Evolutionary conservation across 2,888 invertebrate species (phyloP), one percentile per base, ranked within the genome.

Genomic region (Amiota minor): DNA sequence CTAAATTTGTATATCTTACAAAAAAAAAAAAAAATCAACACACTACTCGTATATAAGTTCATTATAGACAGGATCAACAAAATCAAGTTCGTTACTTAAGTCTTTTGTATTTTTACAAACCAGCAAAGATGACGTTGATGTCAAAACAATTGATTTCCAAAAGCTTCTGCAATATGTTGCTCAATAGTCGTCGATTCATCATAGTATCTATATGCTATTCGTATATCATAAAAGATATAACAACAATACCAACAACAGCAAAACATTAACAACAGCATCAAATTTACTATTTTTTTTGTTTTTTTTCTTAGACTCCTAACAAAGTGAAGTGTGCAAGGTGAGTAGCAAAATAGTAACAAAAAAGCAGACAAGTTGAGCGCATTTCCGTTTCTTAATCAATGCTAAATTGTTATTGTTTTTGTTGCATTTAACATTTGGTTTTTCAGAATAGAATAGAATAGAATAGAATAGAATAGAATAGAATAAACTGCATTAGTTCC

Each of bases 311-410:
- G n/a, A 14, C 9, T 62, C 45, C n/a, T 62, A 62, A 62, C 62
- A 62, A 35, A 2, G 35, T 35, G 35, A 35, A 35, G 35, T 35
- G 35, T 35, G 35, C 35, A 35, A 35, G 35, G 35, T 35, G 35
- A 35, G 6, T 35, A 35, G n/a, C 62, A 62, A 62, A 35, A 45
- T 16, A 14, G 62, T 35, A 61, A 69, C 73, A 77, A 62, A 77
- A 45, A 79, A 80, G 72, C 78, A 79, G 77, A 78, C 81, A 76
- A 78, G 74, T 74, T 80, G 79, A 79, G 78, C 81, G 81, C 83
- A 82, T 83, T 85, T 83, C 83, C 83, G 83, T 83, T 83, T 83
- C 81, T 81, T 76, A 78, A 80, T 77, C 83, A 83, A 83, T 85
- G 83, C 83, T 85, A 82, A 74, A 78, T 77, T 72, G 72, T 81